Conservation (phyloP, 2,113 vertebrate species). For the Anguilla rostrata region DNA sequence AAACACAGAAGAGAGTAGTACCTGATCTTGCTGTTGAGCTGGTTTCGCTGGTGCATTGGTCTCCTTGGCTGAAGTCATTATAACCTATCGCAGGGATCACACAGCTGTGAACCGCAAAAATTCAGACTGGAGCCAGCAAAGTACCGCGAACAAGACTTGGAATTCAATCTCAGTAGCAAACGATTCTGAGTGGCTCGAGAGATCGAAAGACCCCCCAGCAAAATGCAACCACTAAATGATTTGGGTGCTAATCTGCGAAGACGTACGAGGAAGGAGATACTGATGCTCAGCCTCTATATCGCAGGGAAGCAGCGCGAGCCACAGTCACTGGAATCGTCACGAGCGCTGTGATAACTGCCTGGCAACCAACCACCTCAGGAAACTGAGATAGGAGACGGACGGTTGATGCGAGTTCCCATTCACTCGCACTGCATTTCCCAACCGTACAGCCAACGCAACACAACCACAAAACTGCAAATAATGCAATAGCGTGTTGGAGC, state of each 20-base stretch:
- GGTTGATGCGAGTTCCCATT: neutral
- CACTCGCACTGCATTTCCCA: neutral
- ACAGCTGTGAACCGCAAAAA: slow-evolving; percentile 14
- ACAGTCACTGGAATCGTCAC: slow-evolving; percentile 78
- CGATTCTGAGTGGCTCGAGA: neutral
- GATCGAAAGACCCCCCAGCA: slow-evolving; percentile 2
- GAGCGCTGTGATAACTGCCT: slow-evolving; percentile 77
- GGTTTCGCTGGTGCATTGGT: slow-evolving; percentile 77
- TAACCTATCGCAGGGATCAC: slow-evolving; percentile 58
- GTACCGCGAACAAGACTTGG: slow-evolving; percentile 14
- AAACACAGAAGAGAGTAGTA: slow-evolving; percentile 57
- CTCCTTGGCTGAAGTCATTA: slow-evolving; percentile 92
- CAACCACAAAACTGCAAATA: neutral
- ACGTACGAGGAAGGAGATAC: neutral
- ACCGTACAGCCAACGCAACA: neutral
- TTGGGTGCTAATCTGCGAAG: slow-evolving; percentile 8
- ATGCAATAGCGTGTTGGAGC: too few species aligned
- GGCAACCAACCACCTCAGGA: slow-evolving; percentile 73
- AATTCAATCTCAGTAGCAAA: slow-evolving; percentile 27
- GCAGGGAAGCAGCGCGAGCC: slow-evolving; percentile 48
- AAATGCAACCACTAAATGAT: slow-evolving; percentile 56
- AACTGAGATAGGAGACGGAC: slow-evolving; percentile 21
- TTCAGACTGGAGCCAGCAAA: slow-evolving; percentile 12
- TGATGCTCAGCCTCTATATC: slow-evolving; percentile 11
- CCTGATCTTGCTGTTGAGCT: slow-evolving; percentile 86